A percentile compares a stretch with the other conserved stretches of the same genome.
Evolutionary conservation across 2,797 vertebrate genomes (phyloP).

Genomic region (Onychomys torridus): DNA sequence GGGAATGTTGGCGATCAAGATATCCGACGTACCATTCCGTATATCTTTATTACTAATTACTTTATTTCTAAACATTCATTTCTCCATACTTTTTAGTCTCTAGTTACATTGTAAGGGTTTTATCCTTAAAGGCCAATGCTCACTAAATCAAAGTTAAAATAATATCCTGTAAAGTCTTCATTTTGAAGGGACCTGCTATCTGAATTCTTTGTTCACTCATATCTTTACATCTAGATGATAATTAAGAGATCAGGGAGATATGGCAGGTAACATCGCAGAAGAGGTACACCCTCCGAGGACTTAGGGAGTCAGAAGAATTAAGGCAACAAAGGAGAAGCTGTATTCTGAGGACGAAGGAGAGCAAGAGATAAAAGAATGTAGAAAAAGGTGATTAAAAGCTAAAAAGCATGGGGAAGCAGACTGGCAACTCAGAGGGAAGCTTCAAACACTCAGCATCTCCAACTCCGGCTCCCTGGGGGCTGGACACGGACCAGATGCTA

Average conservation of each 20-base stretch:
- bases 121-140: background rate
- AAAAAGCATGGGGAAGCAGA: background rate
- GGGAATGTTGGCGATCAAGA: background rate
- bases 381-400: background rate
- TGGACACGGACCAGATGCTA: background rate
- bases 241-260: background rate
- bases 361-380: background rate
- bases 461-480: too few species aligned
- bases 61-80: constrained; percentile 32
- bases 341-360: background rate
- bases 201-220: background rate
- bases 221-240: constrained; percentile 25
- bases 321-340: background rate
- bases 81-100: background rate
- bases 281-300: background rate
- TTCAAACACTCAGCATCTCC: background rate
- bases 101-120: background rate
- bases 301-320: background rate
- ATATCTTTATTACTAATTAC: background rate
- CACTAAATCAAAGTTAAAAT: constrained; percentile 42
- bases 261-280: background rate
- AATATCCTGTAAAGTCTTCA: background rate
- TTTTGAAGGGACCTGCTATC: background rate
- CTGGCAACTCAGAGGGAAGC: background rate
- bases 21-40: background rate